Percentiles rank a stretch among this genome's conserved stretches.
Evolutionary conservation across 2,888 invertebrate species (phyloP).

Genomic region (Yponomeuta malinellus): DNA sequence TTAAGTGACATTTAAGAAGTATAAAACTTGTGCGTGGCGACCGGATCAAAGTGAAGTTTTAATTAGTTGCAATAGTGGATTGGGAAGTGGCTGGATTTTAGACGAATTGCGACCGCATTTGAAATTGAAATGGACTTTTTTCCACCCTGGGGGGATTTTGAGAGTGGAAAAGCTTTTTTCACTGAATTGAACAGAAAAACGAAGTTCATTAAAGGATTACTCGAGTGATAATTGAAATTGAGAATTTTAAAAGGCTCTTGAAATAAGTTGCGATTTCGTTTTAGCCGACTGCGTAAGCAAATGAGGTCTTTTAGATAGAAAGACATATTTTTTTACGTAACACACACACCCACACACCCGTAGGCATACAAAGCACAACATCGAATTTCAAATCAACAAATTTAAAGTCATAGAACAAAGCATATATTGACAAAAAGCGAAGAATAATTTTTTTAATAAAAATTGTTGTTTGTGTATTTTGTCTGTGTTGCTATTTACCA

Average conservation of each 20-base stretch:
- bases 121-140: slow-evolving; percentile 43
- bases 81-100: slow-evolving; percentile 35
- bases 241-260: background rate
- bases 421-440: no score
- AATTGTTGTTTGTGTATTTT: no score
- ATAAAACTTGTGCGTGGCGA: slow-evolving; percentile 48
- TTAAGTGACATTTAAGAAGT: slow-evolving; percentile 47
- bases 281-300: background rate
- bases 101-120: slow-evolving; percentile 43
- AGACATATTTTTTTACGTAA: no score
- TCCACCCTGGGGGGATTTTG: slow-evolving; percentile 22
- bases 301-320: background rate
- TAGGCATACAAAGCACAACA: no score
- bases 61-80: slow-evolving; percentile 71
- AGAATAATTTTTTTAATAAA: no score
- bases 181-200: background rate
- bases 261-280: background rate
- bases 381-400: no score
- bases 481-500: no score
- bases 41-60: slow-evolving; percentile 70
- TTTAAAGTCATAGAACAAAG: no score
- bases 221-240: slow-evolving; percentile 1
- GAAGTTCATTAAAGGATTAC: background rate
- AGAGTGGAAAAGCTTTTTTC: background rate
- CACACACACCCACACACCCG: background rate